Percentiles rank a stretch among this genome's conserved stretches.
Conservation (phyloP, 2,113 vertebrate species). For the Chiloscyllium plagiosum region DNA sequence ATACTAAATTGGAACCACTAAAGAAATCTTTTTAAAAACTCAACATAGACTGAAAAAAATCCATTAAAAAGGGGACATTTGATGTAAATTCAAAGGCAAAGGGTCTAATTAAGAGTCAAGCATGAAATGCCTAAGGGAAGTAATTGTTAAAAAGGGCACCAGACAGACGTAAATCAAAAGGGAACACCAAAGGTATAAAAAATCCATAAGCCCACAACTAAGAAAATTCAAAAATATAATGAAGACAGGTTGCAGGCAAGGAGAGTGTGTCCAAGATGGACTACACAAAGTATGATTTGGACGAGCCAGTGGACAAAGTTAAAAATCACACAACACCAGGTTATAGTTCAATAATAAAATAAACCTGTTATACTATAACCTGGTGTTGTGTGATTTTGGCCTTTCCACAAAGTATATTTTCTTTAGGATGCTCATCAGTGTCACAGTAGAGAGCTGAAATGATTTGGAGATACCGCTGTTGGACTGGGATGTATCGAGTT, state of each 20-base stretch:
- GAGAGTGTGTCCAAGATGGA: background rate
- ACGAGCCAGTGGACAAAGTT: no score
- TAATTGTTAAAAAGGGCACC: background rate
- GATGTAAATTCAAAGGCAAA: background rate
- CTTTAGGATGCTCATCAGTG: background rate
- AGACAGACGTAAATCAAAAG: background rate
- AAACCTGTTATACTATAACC: no score
- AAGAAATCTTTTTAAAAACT: background rate
- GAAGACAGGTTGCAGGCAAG: background rate
- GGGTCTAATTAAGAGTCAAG: background rate
- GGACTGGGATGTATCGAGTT: no score
- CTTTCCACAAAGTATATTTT: background rate
- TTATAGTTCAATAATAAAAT: no score
- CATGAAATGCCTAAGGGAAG: background rate
- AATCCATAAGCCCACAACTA: background rate
- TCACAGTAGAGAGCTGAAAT: background rate
- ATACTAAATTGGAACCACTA: background rate
- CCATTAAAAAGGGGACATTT: background rate
- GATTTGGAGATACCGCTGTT: no score
- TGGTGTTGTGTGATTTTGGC: no score
- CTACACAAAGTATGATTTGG: background rate
- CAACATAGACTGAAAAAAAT: background rate
- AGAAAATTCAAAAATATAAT: background rate
- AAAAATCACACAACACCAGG: no score
- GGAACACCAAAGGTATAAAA: background rate